Conservation (phyloP, 2,888 invertebrate species). For the Microctonus hyperodae region DNA sequence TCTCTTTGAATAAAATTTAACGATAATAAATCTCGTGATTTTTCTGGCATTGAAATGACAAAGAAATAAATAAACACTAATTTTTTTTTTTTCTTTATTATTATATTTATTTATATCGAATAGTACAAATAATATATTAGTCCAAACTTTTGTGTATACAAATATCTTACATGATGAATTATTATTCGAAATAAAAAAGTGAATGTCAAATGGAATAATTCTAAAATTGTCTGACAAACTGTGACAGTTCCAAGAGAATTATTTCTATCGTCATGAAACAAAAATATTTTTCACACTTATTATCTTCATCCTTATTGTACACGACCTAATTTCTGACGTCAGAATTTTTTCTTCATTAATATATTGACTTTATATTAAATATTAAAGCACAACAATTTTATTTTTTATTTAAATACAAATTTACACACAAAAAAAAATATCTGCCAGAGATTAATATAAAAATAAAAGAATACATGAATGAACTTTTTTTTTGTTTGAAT, state of each 20-base stretch:
- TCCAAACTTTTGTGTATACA: neutral
- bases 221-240: neutral
- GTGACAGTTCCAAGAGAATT: conserved; percentile 3
- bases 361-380: too few relatives aligned
- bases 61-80: neutral
- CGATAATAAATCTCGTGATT: neutral
- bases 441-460: too few relatives aligned
- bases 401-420: too few relatives aligned
- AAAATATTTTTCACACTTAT: neutral
- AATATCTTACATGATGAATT: neutral
- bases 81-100: too few relatives aligned
- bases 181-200: too few relatives aligned
- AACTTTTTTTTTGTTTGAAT: neutral
- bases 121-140: too few relatives aligned
- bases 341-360: neutral
- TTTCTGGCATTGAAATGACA: neutral
- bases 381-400: too few relatives aligned
- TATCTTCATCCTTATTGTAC: neutral
- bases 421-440: too few relatives aligned
- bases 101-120: neutral
- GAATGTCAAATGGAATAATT: neutral
- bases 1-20: neutral
- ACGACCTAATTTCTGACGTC: neutral
- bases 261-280: conserved; percentile 8
- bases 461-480: too few relatives aligned